A percentile compares a stretch with the other conserved stretches of the same genome.
Evolutionary conservation across 1,140 invertebrate species (phyloP).

Genomic region (Protaetia brevitarsis): DNA sequence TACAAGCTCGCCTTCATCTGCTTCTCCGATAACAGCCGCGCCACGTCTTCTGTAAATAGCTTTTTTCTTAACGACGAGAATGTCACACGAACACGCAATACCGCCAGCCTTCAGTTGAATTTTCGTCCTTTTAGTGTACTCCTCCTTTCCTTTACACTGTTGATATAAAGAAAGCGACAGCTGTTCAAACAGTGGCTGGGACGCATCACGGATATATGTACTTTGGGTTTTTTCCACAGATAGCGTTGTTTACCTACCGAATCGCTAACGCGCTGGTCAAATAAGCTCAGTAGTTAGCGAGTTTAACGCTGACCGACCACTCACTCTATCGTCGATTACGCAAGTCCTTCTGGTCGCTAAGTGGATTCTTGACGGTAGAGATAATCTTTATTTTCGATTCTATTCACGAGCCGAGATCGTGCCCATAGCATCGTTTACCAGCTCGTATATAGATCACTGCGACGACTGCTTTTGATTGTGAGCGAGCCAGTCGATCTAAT

Average conservation of each 20-base stretch:
- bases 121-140: background rate
- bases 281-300: background rate
- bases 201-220: background rate
- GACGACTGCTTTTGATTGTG: too few species aligned
- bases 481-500: too few species aligned
- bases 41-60: background rate
- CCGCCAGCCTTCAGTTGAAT: background rate
- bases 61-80: too few species aligned
- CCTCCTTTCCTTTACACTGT: background rate
- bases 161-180: conserved; percentile 3
- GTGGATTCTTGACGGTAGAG: background rate
- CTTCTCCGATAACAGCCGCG: background rate
- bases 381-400: too few species aligned
- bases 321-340: background rate
- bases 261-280: background rate
- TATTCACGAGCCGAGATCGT: too few species aligned
- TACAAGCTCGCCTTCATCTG: background rate
- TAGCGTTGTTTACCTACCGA: background rate
- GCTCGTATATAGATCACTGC: too few species aligned
- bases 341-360: background rate
- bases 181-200: background rate
- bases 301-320: background rate
- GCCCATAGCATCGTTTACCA: too few species aligned
- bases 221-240: background rate
- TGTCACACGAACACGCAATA: background rate